Evolutionary conservation across 2,888 invertebrate species (phyloP), one percentile per base, ranked within the genome.

Genomic region (Drosophila flavopinicola): DNA sequence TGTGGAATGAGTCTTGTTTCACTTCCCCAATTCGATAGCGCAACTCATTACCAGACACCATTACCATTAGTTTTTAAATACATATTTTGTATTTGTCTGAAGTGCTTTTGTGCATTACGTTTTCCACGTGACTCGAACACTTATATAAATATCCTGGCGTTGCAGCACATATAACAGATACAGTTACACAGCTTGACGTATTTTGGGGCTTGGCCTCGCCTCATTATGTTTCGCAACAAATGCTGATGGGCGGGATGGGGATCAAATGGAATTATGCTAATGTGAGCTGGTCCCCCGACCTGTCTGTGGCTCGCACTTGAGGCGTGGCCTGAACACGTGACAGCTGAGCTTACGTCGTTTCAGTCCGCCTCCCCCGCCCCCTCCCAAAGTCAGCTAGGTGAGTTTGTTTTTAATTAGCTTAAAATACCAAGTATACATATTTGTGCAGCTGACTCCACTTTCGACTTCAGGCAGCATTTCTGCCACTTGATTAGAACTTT

Each of bases 321-420:
- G 69, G 73, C 67, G 59, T 70, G 66, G 51, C 54, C 11, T 6
- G 15, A 7, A 13, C 35, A 58, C 41, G 49, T 48, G 66, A 47
- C 25, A 51, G 9, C 17, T 42, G 6, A 41, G 47, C 38, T 51
- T n/a, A n/a, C n/a, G n/a, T n/a, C n/a, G n/a, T n/a, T n/a, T n/a
- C n/a, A n/a, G 38, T 13, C 6, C 17, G 0, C 6, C 6, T 6
- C 10, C 20, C 3, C 13, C 17, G 11, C 13, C 7, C 7, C 13
- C 9, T 11, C 3, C 10, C 39, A 23, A 6, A 15, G 5, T 15
- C 9, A 9, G 7, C 23, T 13, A 11, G 23, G 30, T 56, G 38
- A 38, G 44, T 51, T 42, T 13, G 42, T 6, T 52, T 67, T 67
- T 70, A 73, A 73, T 73, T 73, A 67, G 74, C 54, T 57, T 60